These are phyloP conservation scores for Clinocottus analis DNA, from an alignment of 2,113 vertebrate genomes.

Conservation along the genomic window DNA sequence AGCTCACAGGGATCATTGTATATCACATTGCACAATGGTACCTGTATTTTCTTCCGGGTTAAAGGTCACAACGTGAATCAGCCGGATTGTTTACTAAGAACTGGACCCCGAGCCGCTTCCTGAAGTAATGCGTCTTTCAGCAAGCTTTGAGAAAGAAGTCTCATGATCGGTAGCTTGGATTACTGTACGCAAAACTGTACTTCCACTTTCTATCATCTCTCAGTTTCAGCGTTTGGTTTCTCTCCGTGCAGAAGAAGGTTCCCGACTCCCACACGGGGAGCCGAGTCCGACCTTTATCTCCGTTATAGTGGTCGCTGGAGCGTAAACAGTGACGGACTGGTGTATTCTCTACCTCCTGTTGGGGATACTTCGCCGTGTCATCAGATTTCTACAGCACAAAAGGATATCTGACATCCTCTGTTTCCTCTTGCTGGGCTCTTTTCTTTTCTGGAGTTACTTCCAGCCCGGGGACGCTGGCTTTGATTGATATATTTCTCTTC, in stretches of 20 bases:
- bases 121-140: conserved; percentile 21
- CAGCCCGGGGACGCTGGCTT: conserved; percentile 11
- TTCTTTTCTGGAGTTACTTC: conserved; percentile 24
- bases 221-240: not conserved
- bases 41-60: conserved; percentile 9
- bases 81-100: conserved; percentile 35
- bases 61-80: conserved; percentile 37
- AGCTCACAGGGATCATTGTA: conserved; percentile 34
- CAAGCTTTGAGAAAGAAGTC: conserved; percentile 14
- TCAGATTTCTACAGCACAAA: conserved; percentile 35
- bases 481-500: conserved; percentile 6
- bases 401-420: conserved; percentile 51
- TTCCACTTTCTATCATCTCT: not conserved
- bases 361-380: conserved; percentile 27
- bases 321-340: not conserved
- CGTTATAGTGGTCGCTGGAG: conserved; percentile 5
- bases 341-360: conserved; percentile 33
- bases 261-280: not conserved
- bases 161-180: conserved; percentile 18
- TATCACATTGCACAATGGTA: conserved; percentile 28
- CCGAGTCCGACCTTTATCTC: not conserved
- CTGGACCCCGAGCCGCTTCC: conserved; percentile 13
- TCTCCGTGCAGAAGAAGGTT: not conserved
- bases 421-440: conserved; percentile 19
- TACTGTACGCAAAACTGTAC: conserved; percentile 6